A percentile compares a stretch with the other conserved stretches of the same genome.
These are phyloP conservation scores for Kryphioiulus occultus DNA, from an alignment of 2,888 invertebrate genomes.

Conservation along the genomic window DNA sequence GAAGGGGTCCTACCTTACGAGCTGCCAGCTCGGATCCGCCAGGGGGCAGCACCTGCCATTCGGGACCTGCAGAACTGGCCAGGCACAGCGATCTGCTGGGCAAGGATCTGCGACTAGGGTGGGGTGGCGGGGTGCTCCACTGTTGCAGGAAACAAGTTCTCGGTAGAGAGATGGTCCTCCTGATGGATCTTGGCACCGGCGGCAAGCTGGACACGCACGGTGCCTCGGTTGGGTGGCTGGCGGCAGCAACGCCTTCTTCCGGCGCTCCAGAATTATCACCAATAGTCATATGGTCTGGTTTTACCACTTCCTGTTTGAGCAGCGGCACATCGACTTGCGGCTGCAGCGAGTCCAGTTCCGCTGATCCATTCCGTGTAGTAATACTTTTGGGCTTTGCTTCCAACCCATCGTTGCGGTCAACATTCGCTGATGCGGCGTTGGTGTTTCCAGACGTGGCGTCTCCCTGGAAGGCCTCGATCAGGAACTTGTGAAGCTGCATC, in stretches of 20 bases:
- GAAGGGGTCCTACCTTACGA: not conserved
- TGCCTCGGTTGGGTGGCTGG: not conserved
- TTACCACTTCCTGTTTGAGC: not conserved
- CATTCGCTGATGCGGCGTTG: not conserved
- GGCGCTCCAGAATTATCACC: not conserved
- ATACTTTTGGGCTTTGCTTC: not conserved
- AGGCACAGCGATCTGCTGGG: not conserved
- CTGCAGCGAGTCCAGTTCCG: not conserved
- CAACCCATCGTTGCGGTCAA: not conserved
- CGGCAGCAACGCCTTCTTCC: not conserved
- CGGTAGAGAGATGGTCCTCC: conserved; percentile 24
- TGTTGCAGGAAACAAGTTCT: conserved; percentile 6
- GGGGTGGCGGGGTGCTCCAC: not conserved
- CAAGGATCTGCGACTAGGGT: not conserved
- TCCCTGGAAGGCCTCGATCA: conserved; percentile 13
- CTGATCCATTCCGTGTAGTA: not conserved
- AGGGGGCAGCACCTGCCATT: not conserved
- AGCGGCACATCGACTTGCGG: not conserved
- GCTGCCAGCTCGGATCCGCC: not conserved
- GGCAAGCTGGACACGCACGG: not conserved
- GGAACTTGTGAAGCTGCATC: conserved; percentile 8
- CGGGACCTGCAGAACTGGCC: not conserved
- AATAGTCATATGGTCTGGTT: not conserved
- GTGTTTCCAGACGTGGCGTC: not conserved
- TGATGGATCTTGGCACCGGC: not conserved